Evolutionary conservation across 2,113 vertebrate genomes (phyloP).

Genomic region (Myrmecophaga tridactyla): DNA sequence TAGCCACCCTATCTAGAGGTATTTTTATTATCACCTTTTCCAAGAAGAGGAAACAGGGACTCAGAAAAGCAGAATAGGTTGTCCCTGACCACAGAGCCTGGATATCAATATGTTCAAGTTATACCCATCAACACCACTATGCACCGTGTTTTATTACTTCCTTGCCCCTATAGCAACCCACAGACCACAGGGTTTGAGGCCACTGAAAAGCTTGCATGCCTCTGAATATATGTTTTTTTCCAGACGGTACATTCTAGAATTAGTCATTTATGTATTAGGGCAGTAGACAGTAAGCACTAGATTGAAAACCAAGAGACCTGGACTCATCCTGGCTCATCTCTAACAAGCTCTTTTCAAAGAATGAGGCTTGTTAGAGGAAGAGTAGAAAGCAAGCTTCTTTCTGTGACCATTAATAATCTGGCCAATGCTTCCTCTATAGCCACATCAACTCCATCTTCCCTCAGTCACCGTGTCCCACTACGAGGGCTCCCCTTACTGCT

Average conservation of each 20-base stretch:
- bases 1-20: neutral
- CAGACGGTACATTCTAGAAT: neutral
- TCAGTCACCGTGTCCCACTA: neutral
- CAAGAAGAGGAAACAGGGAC: neutral
- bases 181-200: neutral
- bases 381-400: neutral
- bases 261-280: neutral
- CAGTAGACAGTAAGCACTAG: neutral
- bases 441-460: neutral
- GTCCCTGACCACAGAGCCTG: neutral
- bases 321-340: neutral
- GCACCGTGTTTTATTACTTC: neutral
- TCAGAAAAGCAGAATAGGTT: neutral
- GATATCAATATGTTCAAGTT: neutral
- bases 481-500: neutral
- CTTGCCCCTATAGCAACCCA: neutral
- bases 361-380: neutral
- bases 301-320: neutral
- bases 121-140: neutral
- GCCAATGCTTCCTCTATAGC: neutral
- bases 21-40: neutral
- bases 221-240: neutral
- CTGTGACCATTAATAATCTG: neutral
- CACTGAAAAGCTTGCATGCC: neutral
- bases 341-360: neutral